Evolutionary conservation across 2,113 vertebrate genomes (phyloP).

Genomic region (Regulus satrapa): DNA sequence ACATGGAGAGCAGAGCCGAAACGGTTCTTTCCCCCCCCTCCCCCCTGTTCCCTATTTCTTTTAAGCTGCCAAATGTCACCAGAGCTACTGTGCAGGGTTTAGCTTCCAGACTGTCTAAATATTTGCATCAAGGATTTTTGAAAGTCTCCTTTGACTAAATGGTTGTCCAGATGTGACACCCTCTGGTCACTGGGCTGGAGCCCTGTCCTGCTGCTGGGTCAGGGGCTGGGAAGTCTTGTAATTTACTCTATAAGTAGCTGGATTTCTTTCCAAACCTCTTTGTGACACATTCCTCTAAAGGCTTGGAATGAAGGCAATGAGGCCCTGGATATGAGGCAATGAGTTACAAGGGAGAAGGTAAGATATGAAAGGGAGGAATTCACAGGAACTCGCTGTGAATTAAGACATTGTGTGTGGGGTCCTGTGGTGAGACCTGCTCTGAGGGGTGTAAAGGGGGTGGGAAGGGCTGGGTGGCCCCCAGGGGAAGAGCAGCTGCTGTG

Average conservation of each 20-base stretch:
- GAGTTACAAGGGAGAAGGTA: background rate
- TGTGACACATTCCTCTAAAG: background rate
- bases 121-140: background rate
- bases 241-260: fast-evolving
- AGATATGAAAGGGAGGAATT: fast-evolving
- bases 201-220: background rate
- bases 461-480: background rate
- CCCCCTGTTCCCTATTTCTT: fast-evolving
- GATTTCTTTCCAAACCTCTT: background rate
- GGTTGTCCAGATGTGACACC: fast-evolving
- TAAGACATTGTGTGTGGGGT: fast-evolving
- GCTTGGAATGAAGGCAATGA: background rate
- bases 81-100: background rate
- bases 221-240: background rate
- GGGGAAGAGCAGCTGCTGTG: background rate
- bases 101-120: background rate
- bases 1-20: background rate
- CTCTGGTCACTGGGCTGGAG: background rate
- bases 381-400: background rate
- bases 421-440: background rate
- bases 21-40: fast-evolving
- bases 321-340: background rate
- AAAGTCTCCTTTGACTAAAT: background rate
- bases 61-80: background rate
- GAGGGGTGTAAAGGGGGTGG: background rate